Evolutionary conservation across 2,888 invertebrate genomes (phyloP), one percentile per base, ranked within the genome.

Genomic region (Clusia tigrina): DNA sequence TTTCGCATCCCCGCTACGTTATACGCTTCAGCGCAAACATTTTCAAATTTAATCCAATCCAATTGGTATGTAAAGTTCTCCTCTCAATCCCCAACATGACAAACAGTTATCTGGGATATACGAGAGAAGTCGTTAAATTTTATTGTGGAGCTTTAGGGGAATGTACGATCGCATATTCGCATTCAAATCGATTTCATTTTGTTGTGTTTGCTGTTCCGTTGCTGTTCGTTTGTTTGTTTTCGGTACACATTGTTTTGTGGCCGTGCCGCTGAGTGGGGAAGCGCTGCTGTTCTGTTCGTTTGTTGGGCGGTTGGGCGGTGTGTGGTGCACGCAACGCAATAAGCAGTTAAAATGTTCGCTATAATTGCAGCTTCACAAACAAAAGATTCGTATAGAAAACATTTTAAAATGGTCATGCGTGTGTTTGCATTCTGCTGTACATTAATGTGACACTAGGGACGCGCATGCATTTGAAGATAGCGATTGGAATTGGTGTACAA

Each of bases 71-170:
- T 24, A 26, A 58, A 20, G 10, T 26, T 32, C 25, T 9, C 10
- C 6, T 66, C 58, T 61, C 57, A 67, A 25, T 54, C 57, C 52
- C 56, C 20, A 58, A 54, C 60, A 54, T 25, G 52, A 37, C n/a
- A 22, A 55, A 22, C 25, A 23, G 57, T 51, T 23, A 68, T 71
- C 67, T 69, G 70, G 66, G 72, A 68, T 70, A 68, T 78, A n/a
- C n/a, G 75, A 73, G 74, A 73, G 69, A 68, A 69, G 71, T 74
- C 81, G 73, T 80, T 78, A 80, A 79, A 79, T 80, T 81, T 80
- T 80, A 80, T 80, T 76, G 69, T 71, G 66, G 63, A 78, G 77
- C 78, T 78, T 78, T 74, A n/a, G 77, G 67, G 74, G 76, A 73
- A 69, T 70, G 69, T 72, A 71, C 65, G 62, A 54, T 38, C 60